These are phyloP conservation scores for Stercorarius parasiticus DNA, from an alignment of 2,113 vertebrate genomes.

Conservation along the genomic window DNA sequence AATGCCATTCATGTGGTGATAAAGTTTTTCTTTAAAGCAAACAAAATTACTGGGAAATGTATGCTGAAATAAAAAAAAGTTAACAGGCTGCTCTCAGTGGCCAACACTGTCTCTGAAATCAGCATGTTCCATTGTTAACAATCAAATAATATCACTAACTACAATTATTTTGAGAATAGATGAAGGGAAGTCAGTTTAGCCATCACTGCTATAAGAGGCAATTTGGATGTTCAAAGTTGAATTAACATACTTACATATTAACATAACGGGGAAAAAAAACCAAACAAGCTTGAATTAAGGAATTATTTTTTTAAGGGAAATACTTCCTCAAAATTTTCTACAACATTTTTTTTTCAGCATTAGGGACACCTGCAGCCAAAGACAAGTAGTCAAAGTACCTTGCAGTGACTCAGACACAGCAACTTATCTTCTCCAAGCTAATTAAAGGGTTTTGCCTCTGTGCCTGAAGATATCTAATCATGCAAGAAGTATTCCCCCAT, in stretches of 20 bases:
- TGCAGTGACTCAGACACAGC: neutral
- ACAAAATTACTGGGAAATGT: neutral
- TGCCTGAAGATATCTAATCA: conserved; percentile 24
- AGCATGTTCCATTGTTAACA: neutral
- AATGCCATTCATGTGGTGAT: neutral
- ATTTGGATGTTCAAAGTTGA: neutral
- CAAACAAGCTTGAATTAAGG: neutral
- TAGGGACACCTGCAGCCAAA: neutral
- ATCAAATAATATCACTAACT: neutral
- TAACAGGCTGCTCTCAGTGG: neutral
- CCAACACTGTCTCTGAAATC: neutral
- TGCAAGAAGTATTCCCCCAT: conserved; percentile 10
- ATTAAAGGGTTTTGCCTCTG: conserved; percentile 30
- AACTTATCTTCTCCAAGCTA: neutral
- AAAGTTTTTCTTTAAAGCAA: neutral
- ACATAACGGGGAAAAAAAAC: too few species aligned
- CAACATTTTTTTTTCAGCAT: neutral
- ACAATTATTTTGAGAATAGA: neutral
- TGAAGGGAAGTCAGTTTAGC: neutral
- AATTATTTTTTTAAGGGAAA: neutral
- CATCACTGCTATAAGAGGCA: neutral
- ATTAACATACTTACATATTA: neutral
- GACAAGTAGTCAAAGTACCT: neutral
- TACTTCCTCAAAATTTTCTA: neutral
- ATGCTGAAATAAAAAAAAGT: neutral